Evolutionary conservation across 2,113 vertebrate genomes (phyloP), one percentile per base, ranked within the genome.

Genomic region (Catharus fuscescens): DNA sequence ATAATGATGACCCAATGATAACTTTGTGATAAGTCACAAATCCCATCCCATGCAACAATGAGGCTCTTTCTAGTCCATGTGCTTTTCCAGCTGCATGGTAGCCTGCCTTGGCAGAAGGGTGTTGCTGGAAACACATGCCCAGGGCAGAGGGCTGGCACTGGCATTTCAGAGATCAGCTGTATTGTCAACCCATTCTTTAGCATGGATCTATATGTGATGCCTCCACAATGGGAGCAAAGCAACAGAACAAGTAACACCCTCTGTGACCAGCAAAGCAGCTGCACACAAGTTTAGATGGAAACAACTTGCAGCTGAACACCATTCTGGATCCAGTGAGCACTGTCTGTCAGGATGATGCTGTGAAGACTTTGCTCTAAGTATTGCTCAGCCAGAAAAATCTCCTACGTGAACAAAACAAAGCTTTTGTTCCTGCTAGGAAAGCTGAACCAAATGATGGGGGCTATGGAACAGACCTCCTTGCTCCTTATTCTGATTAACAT

Each of bases 191-290:
- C 25, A 29, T 25, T 50, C 72, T n/a, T 64, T 56, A 50, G 34
- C 0, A 0, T 6, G 40, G 61, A n/a, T 25, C 47, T 45, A 0
- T 45, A 0, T 3, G 40, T 5, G 18, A 40, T 19, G 14, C 34
- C n/a, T 66, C 56, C 47, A 80, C 62, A 53, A 6, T 1, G 13
- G 29, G 32, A 70, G 29, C 5, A 47, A 9, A 40, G 53, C 17
- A 45, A 42, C 23, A 71, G 72, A 57, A 25, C 19, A 45, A 85
- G 3, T 14, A 71, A 5, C 40, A 29, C 24, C n/a, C 20, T 44
- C 25, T 8, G 18, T 23, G n/a, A 78, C 25, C 26, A 65, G 56
- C 61, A 80, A 62, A 86, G 42, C 31, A 48, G 18, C n/a, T 69
- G 32, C 34, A 45, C 38, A 2, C 20, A 47, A 48, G 31, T 48